Base-by-base conservation (phyloP, 2,113 vertebrate species). In the Chauna torquata region DNA sequence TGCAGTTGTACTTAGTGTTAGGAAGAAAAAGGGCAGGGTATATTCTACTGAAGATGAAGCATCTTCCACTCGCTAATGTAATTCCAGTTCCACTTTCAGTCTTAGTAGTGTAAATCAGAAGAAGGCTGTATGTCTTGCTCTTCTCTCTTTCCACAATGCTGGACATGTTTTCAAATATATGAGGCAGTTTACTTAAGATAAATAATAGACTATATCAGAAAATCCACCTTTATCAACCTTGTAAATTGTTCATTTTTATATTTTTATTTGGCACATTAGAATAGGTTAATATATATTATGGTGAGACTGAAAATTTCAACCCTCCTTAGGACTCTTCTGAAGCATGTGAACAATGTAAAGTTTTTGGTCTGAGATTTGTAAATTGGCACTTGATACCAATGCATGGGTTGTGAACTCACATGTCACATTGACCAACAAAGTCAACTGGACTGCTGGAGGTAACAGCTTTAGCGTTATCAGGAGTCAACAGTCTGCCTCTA, bases 1-100 rank as follows among this genome's bases (percentile, higher is more conserved):
- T 94, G 34, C 45, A 64, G 71, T 61, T 79, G 57, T 70, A 6
- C 72, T 88, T 93, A 58, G 45, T 86, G 68, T 38, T 84, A 59
- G 76, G 38, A 62, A 94, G 88, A 86, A 88, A 87, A 96, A 90
- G 70, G 55, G 32, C 81, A 91, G 57, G 61, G 82, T 90, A 27
- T 71, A n/a, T 58, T 92, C 68, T 45, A 69, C 55, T 95, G 92
- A 92, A 74, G 78, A 62, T 71, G 57, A 93, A 82, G 16, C 20
- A 93, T 28, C 58, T 34, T 89, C 87, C 70, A 90, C 68, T 93
- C 91, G 76, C 55, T 82, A 89, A 88, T 72, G 96, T 84, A 95
- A 94, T 85, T 84, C 24, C 32, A 78, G 32, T 94, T 89, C 92
- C 34, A 17, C 36, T 95, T 96, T 77, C 54, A 74, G 54, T 84